Evolutionary conservation across 2,113 vertebrate genomes (phyloP).

Genomic region (Falco punctatus): DNA sequence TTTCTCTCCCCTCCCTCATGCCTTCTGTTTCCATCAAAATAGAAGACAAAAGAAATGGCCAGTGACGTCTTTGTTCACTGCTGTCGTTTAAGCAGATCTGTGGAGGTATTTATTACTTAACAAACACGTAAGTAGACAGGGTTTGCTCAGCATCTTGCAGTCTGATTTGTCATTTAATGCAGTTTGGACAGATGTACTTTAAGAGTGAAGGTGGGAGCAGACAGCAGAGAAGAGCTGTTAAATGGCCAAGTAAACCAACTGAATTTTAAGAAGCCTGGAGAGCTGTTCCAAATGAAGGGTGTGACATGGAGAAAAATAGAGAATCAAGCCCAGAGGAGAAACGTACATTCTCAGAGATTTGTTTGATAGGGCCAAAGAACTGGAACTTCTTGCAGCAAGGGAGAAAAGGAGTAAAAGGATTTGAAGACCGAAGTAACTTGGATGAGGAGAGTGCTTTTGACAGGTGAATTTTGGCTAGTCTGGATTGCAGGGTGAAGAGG

Average conservation of each 20-base stretch:
- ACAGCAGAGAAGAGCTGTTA: conserved; percentile 12
- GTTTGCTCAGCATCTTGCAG: conserved; percentile 2
- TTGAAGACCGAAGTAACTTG: background rate
- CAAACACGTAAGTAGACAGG: background rate
- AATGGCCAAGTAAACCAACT: conserved; percentile 31
- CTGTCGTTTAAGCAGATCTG: background rate
- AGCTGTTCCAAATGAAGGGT: background rate
- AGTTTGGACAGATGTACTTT: conserved; percentile 31
- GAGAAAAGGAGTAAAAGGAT: background rate
- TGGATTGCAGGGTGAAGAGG: background rate
- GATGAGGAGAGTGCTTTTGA: background rate
- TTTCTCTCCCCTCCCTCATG: background rate
- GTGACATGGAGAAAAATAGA: background rate
- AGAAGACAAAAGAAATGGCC: conserved; percentile 3
- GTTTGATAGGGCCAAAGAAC: background rate
- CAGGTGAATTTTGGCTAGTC: background rate
- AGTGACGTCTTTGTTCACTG: background rate
- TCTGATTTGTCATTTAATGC: conserved; percentile 17
- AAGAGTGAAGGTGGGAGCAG: conserved; percentile 21
- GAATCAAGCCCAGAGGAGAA: background rate
- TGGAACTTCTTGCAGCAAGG: background rate
- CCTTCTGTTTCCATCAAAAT: conserved; percentile 28
- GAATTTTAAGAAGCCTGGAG: conserved; percentile 26
- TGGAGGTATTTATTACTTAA: background rate
- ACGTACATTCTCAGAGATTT: background rate